A percentile compares a stretch with the other conserved stretches of the same genome.
Evolutionary conservation across 2,888 invertebrate species (phyloP).

Genomic region (Polydrusus tereticollis): DNA sequence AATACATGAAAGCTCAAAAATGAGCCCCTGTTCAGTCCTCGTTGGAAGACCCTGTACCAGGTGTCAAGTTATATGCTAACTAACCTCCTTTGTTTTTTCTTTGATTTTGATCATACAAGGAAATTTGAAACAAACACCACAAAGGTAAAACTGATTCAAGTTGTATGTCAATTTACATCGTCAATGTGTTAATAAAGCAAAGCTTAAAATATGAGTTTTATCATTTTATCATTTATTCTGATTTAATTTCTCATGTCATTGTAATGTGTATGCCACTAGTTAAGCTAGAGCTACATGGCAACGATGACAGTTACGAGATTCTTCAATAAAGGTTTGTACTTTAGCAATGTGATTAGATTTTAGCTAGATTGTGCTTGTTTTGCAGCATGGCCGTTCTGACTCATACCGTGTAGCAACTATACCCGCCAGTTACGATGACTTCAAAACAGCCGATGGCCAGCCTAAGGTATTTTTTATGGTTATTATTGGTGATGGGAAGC

Average conservation of each 20-base stretch:
- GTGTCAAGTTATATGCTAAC: too few relatives aligned
- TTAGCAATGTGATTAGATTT: constrained; percentile 11
- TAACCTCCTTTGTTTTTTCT: too few relatives aligned
- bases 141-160: too few relatives aligned
- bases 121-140: too few relatives aligned
- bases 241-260: constrained; percentile 26
- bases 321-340: constrained; percentile 10
- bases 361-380: constrained; percentile 46
- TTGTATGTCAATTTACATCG: too few relatives aligned
- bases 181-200: not conserved
- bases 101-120: too few relatives aligned
- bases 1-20: too few relatives aligned
- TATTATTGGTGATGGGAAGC: constrained; percentile 30
- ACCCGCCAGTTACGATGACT: constrained; percentile 92
- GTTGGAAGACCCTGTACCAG: too few relatives aligned
- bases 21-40: too few relatives aligned
- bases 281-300: not conserved
- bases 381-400: constrained; percentile 94
- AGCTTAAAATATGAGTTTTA: not conserved
- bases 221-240: not conserved
- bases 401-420: constrained; percentile 98
- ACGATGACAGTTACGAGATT: constrained; percentile 21
- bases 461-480: constrained; percentile 78
- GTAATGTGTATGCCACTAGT: constrained; percentile 29
- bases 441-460: constrained; percentile 95